Conservation (phyloP, 2,113 vertebrate genomes). For the Murina feae region DNA sequence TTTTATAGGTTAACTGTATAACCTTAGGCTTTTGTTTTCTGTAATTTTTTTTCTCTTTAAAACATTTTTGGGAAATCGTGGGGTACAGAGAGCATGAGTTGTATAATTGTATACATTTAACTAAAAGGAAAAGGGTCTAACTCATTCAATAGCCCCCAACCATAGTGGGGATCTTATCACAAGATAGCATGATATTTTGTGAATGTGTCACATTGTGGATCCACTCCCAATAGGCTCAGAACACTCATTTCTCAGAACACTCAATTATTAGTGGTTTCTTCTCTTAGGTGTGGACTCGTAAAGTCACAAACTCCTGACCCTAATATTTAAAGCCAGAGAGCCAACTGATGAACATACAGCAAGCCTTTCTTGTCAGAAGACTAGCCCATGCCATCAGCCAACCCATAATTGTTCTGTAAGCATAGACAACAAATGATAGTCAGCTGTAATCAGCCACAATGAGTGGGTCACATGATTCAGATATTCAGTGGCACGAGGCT, state of each 20-base stretch:
- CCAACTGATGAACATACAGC: background rate
- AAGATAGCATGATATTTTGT: background rate
- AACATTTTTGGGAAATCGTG: background rate
- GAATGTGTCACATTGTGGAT: background rate
- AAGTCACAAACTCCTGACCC: background rate
- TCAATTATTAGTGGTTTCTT: background rate
- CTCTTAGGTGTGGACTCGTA: background rate
- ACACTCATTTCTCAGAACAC: background rate
- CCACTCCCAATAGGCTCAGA: background rate
- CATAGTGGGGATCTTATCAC: background rate
- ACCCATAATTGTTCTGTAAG: background rate
- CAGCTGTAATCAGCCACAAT: background rate
- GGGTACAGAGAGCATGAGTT: background rate
- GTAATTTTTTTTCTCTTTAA: background rate
- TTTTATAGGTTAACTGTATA: background rate
- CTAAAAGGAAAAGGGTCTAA: background rate
- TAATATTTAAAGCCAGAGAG: background rate
- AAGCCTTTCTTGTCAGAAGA: background rate
- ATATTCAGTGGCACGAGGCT: background rate
- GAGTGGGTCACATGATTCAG: background rate
- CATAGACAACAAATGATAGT: background rate
- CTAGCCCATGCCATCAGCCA: background rate
- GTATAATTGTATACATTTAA: background rate
- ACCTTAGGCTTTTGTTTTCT: constrained; percentile 40
- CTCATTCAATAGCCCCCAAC: background rate